Evolutionary conservation across 2,113 vertebrate species (phyloP).

Genomic region (Callionymus lyra): DNA sequence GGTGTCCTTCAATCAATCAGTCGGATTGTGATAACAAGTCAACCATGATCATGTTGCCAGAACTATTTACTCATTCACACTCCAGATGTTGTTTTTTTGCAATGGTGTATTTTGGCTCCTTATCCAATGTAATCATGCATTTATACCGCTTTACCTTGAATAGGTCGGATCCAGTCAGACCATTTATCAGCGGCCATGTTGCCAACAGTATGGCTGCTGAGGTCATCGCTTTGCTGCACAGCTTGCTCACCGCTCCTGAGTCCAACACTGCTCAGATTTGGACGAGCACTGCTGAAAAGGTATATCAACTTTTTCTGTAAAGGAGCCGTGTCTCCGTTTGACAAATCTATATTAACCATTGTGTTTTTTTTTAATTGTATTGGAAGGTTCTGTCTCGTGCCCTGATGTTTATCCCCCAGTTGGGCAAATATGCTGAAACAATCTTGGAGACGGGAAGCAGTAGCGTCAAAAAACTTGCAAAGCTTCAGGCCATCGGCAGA

Average conservation of each 20-base stretch:
- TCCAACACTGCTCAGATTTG: slow-evolving; percentile 96
- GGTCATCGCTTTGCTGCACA: slow-evolving; percentile 91
- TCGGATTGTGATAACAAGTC: too few relatives aligned
- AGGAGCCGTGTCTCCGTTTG: neutral
- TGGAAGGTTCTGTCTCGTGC: slow-evolving; percentile 87
- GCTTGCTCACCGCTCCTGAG: slow-evolving; percentile 90
- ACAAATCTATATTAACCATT: neutral
- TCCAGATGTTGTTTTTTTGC: neutral
- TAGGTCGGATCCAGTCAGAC: slow-evolving; percentile 89
- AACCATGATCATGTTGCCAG: too few relatives aligned
- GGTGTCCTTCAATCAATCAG: too few relatives aligned
- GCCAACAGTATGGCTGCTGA: slow-evolving; percentile 98
- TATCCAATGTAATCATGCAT: neutral
- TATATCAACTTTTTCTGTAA: slow-evolving; percentile 28
- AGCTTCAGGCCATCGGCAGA: slow-evolving; percentile 87
- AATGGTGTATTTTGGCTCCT: too few relatives aligned
- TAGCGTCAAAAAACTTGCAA: slow-evolving; percentile 87
- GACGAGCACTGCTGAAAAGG: slow-evolving; percentile 95
- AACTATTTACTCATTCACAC: too few relatives aligned
- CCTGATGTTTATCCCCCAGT: slow-evolving; percentile 93
- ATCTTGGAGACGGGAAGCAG: slow-evolving; percentile 92
- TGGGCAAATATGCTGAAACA: slow-evolving; percentile 92
- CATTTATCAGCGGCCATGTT: slow-evolving; percentile 96
- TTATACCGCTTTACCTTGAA: neutral
- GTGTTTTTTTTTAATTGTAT: slow-evolving; percentile 4